Base-by-base conservation (phyloP, 2,797 vertebrate species). In the Rallus crepitans region DNA sequence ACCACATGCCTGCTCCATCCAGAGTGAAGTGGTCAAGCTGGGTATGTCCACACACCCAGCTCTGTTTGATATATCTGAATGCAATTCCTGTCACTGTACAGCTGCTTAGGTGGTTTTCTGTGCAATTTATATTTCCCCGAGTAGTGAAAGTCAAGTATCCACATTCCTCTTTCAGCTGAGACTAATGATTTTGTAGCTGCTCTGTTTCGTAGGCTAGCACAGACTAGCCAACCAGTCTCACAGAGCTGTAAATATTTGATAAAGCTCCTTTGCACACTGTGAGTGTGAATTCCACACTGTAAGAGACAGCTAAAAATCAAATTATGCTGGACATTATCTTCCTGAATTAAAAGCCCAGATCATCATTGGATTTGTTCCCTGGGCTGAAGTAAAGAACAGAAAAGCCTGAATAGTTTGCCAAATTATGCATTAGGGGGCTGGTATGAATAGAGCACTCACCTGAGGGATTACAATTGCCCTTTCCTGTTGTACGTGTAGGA, bases 241-340 rank as follows among this genome's bases (percentile, higher is more conserved):
- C 25, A n/a, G 64, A 82, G 61, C 31, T 31, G 25, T 79, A 91
- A 94, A 81, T 86, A 75, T 82, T 90, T 81, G 65, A 72, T 88
- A 68, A 86, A 88, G 47, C n/a, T 45, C 47, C 69, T 91, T 90
- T 83, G 40, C 52, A 42, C 3, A 2, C 31, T 27, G 40, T 12
- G 35, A 66, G 59, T n/a, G 45, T 70, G 53, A 90, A 81, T 28
- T 78, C 63, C 53, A 61, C 13, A 1, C 37, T 33, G 52, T 35
- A 35, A 53, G 35, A 89, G 55, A n/a, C 35, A 48, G 19, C 25
- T 76, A 70, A 77, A 93, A 88, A 56, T 70, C 81, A 82, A 82
- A 85, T 82, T 59, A 15, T 55, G 4, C 24, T 27, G 15, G 12
- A 57, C 42, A 27, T 92, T 52, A 65, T 76, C 77, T 73, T 81